phyloP scores from a whole-genome alignment of 2,888 invertebrate genomes.

The Lamproptera curius region DNA sequence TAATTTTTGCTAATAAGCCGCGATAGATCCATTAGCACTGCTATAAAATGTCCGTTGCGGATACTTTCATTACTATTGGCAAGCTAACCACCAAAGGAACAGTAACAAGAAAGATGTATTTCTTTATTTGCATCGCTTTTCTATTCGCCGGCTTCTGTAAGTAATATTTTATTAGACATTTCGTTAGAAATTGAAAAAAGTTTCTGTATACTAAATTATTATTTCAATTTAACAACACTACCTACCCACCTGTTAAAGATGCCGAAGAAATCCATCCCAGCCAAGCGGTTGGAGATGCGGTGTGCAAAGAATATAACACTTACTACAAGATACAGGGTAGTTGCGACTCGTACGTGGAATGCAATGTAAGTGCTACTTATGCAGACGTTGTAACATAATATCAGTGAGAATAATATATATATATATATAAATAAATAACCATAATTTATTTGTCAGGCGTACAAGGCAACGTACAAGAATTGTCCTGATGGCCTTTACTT shows the following conservation, averaged over 20 bases:
- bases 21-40: too few species aligned
- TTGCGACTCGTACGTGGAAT: conserved; percentile 85
- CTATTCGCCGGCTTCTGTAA: conserved; percentile 14
- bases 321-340: conserved; percentile 79
- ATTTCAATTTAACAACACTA: background rate
- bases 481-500: conserved; percentile 90
- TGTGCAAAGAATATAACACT: conserved; percentile 38
- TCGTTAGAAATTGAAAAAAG: too few species aligned
- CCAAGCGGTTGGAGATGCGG: background rate
- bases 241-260: background rate
- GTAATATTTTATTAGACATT: background rate
- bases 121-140: background rate
- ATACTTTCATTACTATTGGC: too few species aligned
- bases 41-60: too few species aligned
- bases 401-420: too few species aligned
- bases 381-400: too few species aligned
- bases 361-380: conserved; percentile 55
- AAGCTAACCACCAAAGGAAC: too few species aligned
- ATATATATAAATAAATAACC: too few species aligned
- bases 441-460: conserved; percentile 53
- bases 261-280: background rate
- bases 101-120: background rate
- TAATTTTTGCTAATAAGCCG: too few species aligned
- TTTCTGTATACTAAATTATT: background rate
- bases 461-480: conserved; percentile 79